Percentiles rank a stretch among this genome's conserved stretches.
Evolutionary conservation across 2,797 vertebrate genomes (phyloP).

Genomic region (Luscinia megarhynchos): DNA sequence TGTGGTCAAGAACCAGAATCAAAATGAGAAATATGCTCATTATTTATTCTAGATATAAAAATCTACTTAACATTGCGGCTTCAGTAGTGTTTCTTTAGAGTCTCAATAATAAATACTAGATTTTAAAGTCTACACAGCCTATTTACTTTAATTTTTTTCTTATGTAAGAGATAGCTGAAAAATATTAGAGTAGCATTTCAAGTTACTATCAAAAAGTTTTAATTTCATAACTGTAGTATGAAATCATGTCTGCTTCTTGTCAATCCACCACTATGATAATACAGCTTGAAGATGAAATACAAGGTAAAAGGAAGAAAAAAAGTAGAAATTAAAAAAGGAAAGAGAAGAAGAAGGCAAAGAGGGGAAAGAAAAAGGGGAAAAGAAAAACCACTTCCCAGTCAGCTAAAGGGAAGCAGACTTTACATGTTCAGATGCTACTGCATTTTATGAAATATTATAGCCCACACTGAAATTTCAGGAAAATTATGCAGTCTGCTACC

Average conservation of each 20-base stretch:
- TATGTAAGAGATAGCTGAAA: not conserved
- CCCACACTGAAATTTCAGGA: slow-evolving; percentile 36
- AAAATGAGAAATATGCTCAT: not conserved
- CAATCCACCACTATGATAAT: not conserved
- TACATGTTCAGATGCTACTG: not conserved
- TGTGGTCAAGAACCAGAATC: not conserved
- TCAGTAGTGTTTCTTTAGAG: not conserved
- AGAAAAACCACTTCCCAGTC: not conserved
- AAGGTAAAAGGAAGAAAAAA: not conserved
- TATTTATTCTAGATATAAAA: not conserved
- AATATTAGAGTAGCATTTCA: not conserved
- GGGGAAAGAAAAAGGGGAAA: not conserved
- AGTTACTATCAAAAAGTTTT: not conserved
- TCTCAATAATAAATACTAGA: not conserved
- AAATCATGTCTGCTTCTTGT: not conserved
- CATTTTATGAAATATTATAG: not conserved
- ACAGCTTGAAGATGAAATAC: not conserved
- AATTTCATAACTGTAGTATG: not conserved
- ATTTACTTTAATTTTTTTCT: not conserved
- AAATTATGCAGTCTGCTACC: slow-evolving; percentile 23
- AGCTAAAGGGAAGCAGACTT: not conserved
- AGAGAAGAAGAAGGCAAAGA: not conserved
- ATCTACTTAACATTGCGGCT: not conserved
- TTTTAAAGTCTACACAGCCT: not conserved
- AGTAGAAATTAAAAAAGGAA: not conserved